Base-by-base conservation (phyloP, 2,888 invertebrate species). In the Ochropacha duplaris region DNA sequence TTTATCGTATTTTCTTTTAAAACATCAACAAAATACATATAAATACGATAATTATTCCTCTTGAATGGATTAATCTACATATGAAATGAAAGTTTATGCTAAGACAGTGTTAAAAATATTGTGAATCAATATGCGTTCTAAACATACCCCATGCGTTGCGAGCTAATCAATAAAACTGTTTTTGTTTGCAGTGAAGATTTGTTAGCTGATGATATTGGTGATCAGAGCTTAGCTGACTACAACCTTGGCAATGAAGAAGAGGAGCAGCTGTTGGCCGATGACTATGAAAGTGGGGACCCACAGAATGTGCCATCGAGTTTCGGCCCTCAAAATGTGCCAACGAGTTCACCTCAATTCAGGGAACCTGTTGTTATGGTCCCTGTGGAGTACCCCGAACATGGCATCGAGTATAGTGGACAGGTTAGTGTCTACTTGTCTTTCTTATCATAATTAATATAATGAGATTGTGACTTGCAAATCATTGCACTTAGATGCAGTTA, bases 181-280 rank as follows among this genome's bases (percentile, higher is more conserved):
- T 66, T 78, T 78, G 66, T 70, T 86, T 84, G 11, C 86, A 93
- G 93, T 83, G 93, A 93, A 74, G 93, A 93, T 69, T 86, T 93
- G 70, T 79, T 93, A 67, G 90, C 84, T 58, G 93, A 93, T 64
- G 92, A 93, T 81, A 84, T 91, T 72, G 92, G 90, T 59, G 93
- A 92, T 64, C 92, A 92, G 60, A 92, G 92, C 65, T 87, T 91
- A 34, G 88, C 90, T 2, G 93, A 93, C 66, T 93, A 93, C 65
- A 93, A 92, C 69, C 86, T 93, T 59, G 93, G 93, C 1, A 92
- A 92, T 70, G 93, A 93, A 54, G 93, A 93, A 56, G 93, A 93
- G 60, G 92, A 93, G 44, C 87, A 92, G 64, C 82, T 93, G 2
- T 67, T 93, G 57, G 93, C 93, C 49, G 93, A 93, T 61, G 93